phyloP scores from a whole-genome alignment of 2,797 vertebrate genomes.

The Darevskia nairensis region DNA sequence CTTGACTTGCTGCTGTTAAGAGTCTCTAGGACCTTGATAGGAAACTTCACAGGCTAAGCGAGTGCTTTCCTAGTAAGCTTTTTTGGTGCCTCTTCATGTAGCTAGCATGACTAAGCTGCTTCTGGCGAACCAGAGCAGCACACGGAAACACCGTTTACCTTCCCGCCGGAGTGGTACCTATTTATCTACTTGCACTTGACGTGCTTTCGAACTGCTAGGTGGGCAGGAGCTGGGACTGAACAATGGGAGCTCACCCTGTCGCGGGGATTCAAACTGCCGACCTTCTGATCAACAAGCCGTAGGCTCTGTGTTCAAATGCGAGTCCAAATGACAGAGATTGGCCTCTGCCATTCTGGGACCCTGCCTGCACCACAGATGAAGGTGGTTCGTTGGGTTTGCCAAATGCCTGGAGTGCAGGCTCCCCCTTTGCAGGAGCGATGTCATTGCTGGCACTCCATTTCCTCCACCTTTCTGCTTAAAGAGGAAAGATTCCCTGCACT shows the following conservation, averaged over 20 bases:
- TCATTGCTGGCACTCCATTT: not conserved
- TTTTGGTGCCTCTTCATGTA: not conserved
- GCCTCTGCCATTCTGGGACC: not conserved
- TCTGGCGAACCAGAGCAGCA: too few relatives aligned
- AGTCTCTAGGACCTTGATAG: not conserved
- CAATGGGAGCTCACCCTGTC: too few relatives aligned
- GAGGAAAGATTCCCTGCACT: not conserved
- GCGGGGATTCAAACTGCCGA: too few relatives aligned
- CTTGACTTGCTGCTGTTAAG: not conserved
- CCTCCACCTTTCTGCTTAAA: not conserved
- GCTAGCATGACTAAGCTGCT: too few relatives aligned
- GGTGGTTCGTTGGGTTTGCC: too few relatives aligned
- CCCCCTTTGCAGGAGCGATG: not conserved
- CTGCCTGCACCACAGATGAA: not conserved
- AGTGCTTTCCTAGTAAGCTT: not conserved
- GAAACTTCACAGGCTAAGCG: not conserved
- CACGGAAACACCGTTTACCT: too few relatives aligned
- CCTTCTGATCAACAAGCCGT: too few relatives aligned
- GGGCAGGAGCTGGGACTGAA: too few relatives aligned
- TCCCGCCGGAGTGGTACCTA: too few relatives aligned
- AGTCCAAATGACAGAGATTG: not conserved
- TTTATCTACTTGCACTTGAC: too few relatives aligned
- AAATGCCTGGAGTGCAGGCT: too few relatives aligned
- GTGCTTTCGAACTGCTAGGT: too few relatives aligned
- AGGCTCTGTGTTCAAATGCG: not conserved